Evolutionary conservation across 2,797 vertebrate species (phyloP), one percentile per base, ranked within the genome.

Genomic region (Hoplostethus mediterraneus): DNA sequence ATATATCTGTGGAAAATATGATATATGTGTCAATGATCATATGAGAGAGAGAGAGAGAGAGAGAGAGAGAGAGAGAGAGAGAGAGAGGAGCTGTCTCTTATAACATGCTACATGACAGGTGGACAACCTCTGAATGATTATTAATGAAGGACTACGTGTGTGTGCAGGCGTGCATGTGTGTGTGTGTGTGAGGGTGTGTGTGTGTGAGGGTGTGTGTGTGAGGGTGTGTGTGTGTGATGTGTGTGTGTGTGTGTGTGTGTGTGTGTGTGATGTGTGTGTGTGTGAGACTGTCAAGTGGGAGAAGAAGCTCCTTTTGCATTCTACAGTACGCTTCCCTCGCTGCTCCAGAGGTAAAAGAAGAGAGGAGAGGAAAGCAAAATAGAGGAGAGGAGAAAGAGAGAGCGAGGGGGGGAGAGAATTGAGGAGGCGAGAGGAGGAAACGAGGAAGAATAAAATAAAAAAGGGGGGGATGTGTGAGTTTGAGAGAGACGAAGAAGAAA

Each of bases 251-350:
- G 14, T 49, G 74, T 44, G 64, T 21, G 21, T 21, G 21, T 21
- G 21, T 21, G 21, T 21, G 21, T 21, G 21, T 21, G 21, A 21
- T 21, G 21, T 21, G 21, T 16, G 12, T 52, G 56, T 55, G 74
- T 67, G 51, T 71, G 31, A 67, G 60, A 44, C 52, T 82, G 53
- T 75, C 53, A 73, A 70, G 67, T 62, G 64, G 36, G 28, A 70
- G 63, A 65, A 55, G n/a, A 36, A 76, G 16, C 28, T 49, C 40
- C 45, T 48, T 79, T 79, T 87, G 63, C 75, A 60, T 88, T 87
- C 70, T 36, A 62, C 52, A 54, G 33, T 53, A 30, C 47, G 6
- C 54, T 7, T 59, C 65, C 71, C 10, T 52, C 9, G 0, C 45
- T 8, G 54, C 72, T 70, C n/a, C 61, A 21, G 66, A 51, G 55